These are phyloP conservation scores for Gymnosoma rotundatum DNA, from an alignment of 2,888 invertebrate genomes.

Conservation along the genomic window DNA sequence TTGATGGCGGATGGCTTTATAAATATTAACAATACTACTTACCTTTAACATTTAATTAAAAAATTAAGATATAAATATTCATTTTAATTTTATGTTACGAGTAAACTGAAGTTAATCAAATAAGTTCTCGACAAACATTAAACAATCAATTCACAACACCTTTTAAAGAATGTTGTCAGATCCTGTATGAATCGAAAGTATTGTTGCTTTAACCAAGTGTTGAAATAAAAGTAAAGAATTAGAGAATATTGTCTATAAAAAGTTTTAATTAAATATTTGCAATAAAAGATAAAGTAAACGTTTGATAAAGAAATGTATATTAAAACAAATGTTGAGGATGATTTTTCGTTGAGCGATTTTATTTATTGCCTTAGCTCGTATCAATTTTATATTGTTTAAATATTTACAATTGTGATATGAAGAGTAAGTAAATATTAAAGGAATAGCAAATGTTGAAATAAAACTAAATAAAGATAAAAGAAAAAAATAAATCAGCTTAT, in stretches of 20 bases:
- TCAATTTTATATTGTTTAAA: slow-evolving; percentile 25
- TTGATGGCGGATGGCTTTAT: too few species aligned
- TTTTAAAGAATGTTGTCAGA: not conserved
- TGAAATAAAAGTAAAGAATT: not conserved
- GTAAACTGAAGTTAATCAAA: slow-evolving; percentile 39
- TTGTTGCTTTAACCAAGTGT: not conserved
- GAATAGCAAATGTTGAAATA: slow-evolving; percentile 29
- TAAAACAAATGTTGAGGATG: not conserved
- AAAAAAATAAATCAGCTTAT: not conserved
- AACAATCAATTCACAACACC: not conserved
- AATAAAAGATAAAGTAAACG: slow-evolving; percentile 48
- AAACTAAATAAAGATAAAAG: not conserved
- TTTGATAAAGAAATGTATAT: slow-evolving; percentile 42
- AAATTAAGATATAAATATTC: slow-evolving; percentile 32
- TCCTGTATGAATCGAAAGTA: slow-evolving; percentile 39
- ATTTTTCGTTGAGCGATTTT: slow-evolving; percentile 13
- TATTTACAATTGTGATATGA: slow-evolving; percentile 53
- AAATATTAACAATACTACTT: not conserved
- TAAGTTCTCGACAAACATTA: slow-evolving; percentile 52
- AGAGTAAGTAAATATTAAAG: slow-evolving; percentile 48
- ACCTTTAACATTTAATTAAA: slow-evolving; percentile 13
- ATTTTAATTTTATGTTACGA: slow-evolving; percentile 32
- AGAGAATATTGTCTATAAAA: slow-evolving; percentile 15
- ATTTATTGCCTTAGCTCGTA: slow-evolving; percentile 3
- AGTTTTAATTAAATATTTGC: slow-evolving; percentile 53